Conservation (phyloP, 2,113 vertebrate genomes). For the Pituophis catenifer region DNA sequence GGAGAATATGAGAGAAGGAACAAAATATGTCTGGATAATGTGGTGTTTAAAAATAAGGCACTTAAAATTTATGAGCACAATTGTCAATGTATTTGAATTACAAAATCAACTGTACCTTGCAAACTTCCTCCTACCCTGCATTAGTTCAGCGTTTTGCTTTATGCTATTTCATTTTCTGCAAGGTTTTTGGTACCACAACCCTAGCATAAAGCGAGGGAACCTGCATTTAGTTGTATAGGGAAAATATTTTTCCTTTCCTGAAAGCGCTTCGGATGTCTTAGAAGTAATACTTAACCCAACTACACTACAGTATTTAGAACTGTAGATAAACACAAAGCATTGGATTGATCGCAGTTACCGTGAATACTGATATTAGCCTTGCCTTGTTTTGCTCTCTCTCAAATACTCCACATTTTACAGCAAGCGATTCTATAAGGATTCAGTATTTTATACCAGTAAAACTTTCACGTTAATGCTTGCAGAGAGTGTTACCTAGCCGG, state of each 20-base stretch:
- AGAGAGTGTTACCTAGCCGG: conserved; percentile 46
- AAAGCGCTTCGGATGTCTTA: neutral
- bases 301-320: neutral
- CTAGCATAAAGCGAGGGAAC: neutral
- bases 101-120: neutral
- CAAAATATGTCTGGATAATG: neutral
- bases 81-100: neutral
- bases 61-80: neutral
- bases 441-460: conserved; percentile 42
- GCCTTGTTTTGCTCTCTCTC: no score
- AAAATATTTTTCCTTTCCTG: neutral
- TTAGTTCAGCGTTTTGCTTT: neutral
- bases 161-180: neutral
- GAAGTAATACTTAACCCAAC: neutral
- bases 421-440: conserved; percentile 46
- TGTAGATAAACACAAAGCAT: neutral
- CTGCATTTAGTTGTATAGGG: neutral
- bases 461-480: conserved; percentile 41
- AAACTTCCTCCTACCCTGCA: neutral
- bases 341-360: neutral
- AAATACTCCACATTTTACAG: neutral
- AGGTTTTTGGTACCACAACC: neutral
- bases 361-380: neutral
- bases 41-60: neutral
- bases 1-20: neutral